These are phyloP conservation scores for Choristoneura fumiferana DNA, from an alignment of 1,140 invertebrate species.

Conservation along the genomic window DNA sequence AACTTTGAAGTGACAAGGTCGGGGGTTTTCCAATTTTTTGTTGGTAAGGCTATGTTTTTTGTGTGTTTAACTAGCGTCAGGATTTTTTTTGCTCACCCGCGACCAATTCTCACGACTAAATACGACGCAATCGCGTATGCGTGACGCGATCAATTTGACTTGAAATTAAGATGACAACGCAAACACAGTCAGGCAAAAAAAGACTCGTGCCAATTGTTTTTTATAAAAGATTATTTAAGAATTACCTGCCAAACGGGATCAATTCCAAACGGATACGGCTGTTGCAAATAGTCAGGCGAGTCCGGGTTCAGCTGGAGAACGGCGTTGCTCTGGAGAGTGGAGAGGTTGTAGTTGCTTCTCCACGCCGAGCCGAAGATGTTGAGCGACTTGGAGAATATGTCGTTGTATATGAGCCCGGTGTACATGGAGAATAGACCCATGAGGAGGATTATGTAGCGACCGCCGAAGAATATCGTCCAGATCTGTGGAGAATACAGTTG, in stretches of 20 bases:
- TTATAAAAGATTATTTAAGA: conserved; percentile 59
- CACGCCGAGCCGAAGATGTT: conserved; percentile 98
- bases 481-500: conserved; percentile 80
- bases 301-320: conserved; percentile 84
- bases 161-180: too few species aligned
- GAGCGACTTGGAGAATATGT: conserved; percentile 97
- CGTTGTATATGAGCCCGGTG: conserved; percentile 99
- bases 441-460: conserved; percentile 97
- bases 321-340: conserved; percentile 76
- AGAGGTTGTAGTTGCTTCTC: conserved; percentile 80
- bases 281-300: conserved; percentile 78
- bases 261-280: conserved; percentile 93
- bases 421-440: conserved; percentile 99
- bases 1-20: too few species aligned
- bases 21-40: too few species aligned
- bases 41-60: too few species aligned
- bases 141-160: too few species aligned
- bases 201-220: not conserved
- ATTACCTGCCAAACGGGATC: conserved; percentile 95
- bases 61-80: too few species aligned
- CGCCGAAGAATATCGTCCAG: conserved; percentile 98
- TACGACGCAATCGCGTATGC: too few species aligned
- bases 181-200: too few species aligned
- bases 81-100: too few species aligned
- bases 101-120: too few species aligned